These are phyloP conservation scores for Hipposideros larvatus DNA, from an alignment of 2,797 vertebrate genomes.

Conservation along the genomic window DNA sequence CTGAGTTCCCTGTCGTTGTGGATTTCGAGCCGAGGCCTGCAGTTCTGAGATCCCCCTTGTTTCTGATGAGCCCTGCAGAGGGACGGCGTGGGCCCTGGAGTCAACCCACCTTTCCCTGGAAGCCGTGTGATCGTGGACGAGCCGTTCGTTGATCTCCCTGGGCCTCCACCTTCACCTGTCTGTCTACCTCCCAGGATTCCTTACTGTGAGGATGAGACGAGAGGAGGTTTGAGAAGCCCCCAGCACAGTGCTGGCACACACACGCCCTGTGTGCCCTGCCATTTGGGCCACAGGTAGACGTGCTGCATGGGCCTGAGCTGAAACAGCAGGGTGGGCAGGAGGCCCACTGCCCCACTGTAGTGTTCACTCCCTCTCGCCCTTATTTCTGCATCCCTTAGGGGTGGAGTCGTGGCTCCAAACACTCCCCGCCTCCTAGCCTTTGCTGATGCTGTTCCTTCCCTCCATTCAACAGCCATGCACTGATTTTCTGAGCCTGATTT, in stretches of 20 bases:
- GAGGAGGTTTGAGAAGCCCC: not conserved
- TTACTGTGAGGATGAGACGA: not conserved
- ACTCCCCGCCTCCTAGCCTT: not conserved
- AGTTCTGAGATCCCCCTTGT: not conserved
- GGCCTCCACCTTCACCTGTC: not conserved
- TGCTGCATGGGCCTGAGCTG: accelerated
- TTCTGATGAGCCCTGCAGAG: not conserved
- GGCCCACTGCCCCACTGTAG: not conserved
- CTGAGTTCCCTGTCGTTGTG: not conserved
- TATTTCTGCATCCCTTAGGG: not conserved
- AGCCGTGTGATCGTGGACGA: not conserved
- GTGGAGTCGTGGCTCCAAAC: not conserved
- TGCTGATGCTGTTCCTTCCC: not conserved
- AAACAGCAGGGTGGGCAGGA: accelerated
- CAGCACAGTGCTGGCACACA: accelerated
- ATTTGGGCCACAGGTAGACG: not conserved
- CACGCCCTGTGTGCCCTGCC: not conserved
- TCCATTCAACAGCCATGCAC: no score
- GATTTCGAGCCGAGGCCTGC: not conserved
- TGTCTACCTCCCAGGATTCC: not conserved
- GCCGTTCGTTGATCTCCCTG: accelerated
- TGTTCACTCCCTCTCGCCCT: not conserved
- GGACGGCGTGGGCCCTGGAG: not conserved
- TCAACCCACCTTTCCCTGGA: not conserved
- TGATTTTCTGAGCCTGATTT: not conserved